These are phyloP conservation scores for Exaiptasia diaphana DNA, from an alignment of 64 coral and sea anemone genomes.

Conservation along the genomic window DNA sequence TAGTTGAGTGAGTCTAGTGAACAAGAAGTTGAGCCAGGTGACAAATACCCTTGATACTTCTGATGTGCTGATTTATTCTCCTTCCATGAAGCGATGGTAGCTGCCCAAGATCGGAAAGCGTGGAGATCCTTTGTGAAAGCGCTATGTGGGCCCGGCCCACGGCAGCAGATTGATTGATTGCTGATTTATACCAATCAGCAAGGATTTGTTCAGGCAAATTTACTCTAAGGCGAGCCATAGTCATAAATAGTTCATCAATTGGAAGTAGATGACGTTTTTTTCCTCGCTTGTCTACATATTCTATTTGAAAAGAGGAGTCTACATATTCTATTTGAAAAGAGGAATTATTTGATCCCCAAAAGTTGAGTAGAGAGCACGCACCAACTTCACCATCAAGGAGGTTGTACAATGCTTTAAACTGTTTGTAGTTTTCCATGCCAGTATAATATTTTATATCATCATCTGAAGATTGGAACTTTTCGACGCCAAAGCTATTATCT, in stretches of 20 bases:
- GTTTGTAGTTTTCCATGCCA: constrained; percentile 24
- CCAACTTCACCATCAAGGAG: constrained; percentile 1
- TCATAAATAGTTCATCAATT: constrained; percentile 30
- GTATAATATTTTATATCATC: constrained; percentile 34
- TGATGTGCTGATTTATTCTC: constrained; percentile 6
- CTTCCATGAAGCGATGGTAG: background rate
- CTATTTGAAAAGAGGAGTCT: background rate
- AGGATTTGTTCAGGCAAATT: constrained; percentile 20
- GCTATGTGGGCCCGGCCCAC: too few relatives aligned
- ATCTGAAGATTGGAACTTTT: constrained; percentile 27
- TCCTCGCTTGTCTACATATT: constrained; percentile 1
- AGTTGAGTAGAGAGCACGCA: background rate
- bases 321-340: background rate
- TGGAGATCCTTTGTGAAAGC: too few relatives aligned
- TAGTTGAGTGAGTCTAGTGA: constrained; percentile 32
- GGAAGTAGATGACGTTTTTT: background rate
- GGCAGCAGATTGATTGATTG: background rate
- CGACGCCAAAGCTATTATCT: constrained; percentile 2
- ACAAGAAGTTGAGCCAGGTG: constrained; percentile 50
- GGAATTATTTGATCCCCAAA: constrained; percentile 24
- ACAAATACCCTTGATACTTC: constrained; percentile 34
- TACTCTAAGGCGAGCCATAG: constrained; percentile 11
- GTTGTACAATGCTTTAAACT: background rate
- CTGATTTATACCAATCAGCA: constrained; percentile 24
- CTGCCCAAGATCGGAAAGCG: too few relatives aligned